phyloP scores from a whole-genome alignment of 2,888 invertebrate species.

The Liopterus haemorrhoidalis region DNA sequence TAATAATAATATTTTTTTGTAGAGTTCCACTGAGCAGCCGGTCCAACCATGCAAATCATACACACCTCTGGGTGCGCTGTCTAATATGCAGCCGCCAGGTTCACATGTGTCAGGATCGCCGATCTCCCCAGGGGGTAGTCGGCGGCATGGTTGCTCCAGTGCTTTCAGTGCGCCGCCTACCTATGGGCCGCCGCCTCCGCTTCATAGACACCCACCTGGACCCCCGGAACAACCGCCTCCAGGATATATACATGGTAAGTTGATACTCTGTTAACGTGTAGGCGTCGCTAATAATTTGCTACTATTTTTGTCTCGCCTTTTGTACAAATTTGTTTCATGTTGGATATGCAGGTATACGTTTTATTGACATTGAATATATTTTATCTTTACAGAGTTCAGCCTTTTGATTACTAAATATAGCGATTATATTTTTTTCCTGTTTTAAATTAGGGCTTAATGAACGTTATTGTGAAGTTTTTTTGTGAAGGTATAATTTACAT shows the following conservation, averaged over 20 bases:
- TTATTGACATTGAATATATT: background rate
- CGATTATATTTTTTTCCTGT: conserved; percentile 3
- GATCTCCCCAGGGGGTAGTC: conserved; percentile 45
- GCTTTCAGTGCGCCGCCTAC: conserved; percentile 56
- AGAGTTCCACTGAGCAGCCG: conserved; percentile 6
- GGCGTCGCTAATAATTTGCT: background rate
- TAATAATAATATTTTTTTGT: background rate
- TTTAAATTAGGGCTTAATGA: too few relatives aligned
- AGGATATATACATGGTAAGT: conserved; percentile 45
- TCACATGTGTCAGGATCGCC: conserved; percentile 49
- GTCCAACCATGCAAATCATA: conserved; percentile 57
- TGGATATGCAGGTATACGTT: background rate
- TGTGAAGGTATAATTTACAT: too few relatives aligned
- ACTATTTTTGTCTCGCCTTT: background rate
- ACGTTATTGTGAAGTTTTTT: too few relatives aligned
- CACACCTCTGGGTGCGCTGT: conserved; percentile 75
- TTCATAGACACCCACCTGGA: conserved; percentile 41
- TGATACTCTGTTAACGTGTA: conserved; percentile 12
- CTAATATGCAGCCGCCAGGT: conserved; percentile 82
- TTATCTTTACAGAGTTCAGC: background rate
- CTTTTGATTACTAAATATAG: background rate
- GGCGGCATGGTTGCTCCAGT: conserved; percentile 55
- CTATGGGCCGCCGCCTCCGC: conserved; percentile 44
- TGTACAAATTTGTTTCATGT: background rate
- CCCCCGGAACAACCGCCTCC: conserved; percentile 43